Conservation (phyloP, 2,888 invertebrate genomes). For the Lasioglossum calceatum region DNA sequence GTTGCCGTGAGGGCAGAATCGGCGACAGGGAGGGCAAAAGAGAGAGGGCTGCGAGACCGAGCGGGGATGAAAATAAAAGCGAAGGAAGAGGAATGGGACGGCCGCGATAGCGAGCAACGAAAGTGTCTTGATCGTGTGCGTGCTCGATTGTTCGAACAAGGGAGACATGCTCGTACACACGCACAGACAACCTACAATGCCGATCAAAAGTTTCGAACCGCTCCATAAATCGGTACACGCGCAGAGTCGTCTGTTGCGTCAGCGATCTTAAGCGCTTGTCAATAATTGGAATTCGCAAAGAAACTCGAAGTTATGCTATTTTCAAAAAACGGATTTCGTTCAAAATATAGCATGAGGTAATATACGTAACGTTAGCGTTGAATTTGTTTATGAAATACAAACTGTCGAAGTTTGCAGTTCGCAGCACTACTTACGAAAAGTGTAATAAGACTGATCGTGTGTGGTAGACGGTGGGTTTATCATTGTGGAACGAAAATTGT, state of each 20-base stretch:
- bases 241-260: background rate
- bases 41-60: background rate
- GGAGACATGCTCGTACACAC: background rate
- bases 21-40: constrained; percentile 23
- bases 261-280: background rate
- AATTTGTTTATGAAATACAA: background rate
- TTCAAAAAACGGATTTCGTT: background rate
- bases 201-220: background rate
- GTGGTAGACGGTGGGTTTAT: background rate
- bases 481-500: background rate
- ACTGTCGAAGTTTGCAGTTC: background rate
- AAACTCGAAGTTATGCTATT: background rate
- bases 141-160: background rate
- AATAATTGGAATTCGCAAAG: background rate
- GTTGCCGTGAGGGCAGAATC: constrained; percentile 55
- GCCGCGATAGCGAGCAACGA: constrained; percentile 8
- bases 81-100: constrained; percentile 5
- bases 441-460: background rate
- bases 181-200: background rate
- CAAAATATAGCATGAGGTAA: background rate
- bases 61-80: constrained; percentile 51
- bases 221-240: background rate
- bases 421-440: background rate
- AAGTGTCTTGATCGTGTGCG: constrained; percentile 15
- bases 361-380: background rate